Evolutionary conservation across 30 jellyfish, hydroid and myxozoan species (phyloP).

Genomic region (Nemopilema nomurai): DNA sequence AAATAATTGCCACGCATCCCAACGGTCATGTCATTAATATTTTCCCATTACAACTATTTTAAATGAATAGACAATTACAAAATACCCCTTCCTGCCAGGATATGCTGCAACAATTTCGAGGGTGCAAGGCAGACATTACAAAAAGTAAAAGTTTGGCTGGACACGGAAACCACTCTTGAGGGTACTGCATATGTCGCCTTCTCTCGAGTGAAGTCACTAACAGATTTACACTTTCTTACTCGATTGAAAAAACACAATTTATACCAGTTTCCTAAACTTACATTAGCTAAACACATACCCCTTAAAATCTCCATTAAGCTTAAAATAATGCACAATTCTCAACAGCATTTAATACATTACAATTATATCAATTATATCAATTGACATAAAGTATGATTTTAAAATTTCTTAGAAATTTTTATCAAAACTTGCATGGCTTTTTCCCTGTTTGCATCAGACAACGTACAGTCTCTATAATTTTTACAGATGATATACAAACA

Average conservation of each 20-base stretch:
- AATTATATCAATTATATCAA: background rate
- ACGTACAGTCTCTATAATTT: background rate
- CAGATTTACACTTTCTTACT: background rate
- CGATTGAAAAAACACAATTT: background rate
- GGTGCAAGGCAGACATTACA: constrained; percentile 29
- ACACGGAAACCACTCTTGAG: background rate
- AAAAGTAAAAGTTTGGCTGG: constrained; percentile 8
- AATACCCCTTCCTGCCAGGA: constrained; percentile 14
- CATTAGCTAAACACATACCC: background rate
- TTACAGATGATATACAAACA: background rate
- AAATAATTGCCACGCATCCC: background rate
- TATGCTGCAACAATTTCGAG: constrained; percentile 30
- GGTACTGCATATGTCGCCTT: constrained; percentile 44
- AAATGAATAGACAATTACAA: background rate
- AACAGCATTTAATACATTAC: background rate
- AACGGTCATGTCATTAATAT: constrained; percentile 4
- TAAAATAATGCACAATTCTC: background rate
- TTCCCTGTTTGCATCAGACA: background rate
- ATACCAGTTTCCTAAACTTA: background rate
- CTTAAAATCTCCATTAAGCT: background rate
- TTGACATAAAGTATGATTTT: background rate
- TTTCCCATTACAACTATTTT: background rate
- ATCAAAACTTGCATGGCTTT: background rate
- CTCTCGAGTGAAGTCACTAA: constrained; percentile 8
- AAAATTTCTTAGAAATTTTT: no score